Conservation (phyloP, 2,113 vertebrate genomes). For the Gallinago paraguaiae region DNA sequence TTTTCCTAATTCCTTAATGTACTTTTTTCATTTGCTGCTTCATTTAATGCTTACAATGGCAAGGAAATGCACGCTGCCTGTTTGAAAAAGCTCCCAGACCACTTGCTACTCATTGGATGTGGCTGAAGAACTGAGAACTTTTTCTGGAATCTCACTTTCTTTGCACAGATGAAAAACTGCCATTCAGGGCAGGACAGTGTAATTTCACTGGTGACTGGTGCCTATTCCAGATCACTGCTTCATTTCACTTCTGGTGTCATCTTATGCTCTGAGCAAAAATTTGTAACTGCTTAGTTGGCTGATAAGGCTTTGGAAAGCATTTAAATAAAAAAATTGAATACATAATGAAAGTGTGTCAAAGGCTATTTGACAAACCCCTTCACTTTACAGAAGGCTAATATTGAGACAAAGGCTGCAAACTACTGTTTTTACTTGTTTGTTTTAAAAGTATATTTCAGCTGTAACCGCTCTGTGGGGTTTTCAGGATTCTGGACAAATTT, state of each 20-base stretch:
- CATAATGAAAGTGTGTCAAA: background rate
- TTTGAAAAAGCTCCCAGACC: background rate
- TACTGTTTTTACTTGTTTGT: background rate
- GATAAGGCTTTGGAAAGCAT: conserved; percentile 45
- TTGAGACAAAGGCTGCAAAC: background rate
- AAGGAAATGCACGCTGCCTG: background rate
- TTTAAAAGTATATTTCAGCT: background rate
- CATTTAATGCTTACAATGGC: background rate
- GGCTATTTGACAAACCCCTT: background rate
- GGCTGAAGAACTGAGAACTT: conserved; percentile 68
- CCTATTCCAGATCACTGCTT: conserved; percentile 71
- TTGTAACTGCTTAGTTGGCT: conserved; percentile 63
- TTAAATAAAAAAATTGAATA: background rate
- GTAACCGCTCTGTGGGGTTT: background rate
- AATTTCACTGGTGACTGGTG: conserved; percentile 76
- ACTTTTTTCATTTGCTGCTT: background rate
- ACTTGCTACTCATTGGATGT: conserved; percentile 4
- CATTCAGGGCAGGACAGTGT: conserved; percentile 64
- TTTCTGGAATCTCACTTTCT: conserved; percentile 53
- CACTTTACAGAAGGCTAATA: background rate
- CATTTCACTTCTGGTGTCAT: conserved; percentile 24
- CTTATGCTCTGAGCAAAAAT: background rate
- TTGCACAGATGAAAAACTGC: conserved; percentile 64
- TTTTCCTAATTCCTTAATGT: background rate
- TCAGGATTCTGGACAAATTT: background rate